Evolutionary conservation across 2,888 invertebrate genomes (phyloP), one percentile per base, ranked within the genome.

Genomic region (Metellina segmentata): DNA sequence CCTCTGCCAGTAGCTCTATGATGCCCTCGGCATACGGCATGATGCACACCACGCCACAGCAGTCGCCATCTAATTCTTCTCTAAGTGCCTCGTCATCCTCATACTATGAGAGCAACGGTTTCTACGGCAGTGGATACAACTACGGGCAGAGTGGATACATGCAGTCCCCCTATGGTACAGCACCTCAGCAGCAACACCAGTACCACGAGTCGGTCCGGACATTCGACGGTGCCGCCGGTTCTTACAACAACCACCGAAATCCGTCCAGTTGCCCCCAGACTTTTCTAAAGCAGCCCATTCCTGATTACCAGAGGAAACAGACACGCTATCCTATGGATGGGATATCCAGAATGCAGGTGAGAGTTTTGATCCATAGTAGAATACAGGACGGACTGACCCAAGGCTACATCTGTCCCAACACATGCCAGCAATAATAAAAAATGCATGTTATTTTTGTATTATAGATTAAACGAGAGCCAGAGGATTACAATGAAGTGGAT

Each of bases 21-120:
- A 53, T 34, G 19, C 49, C 71, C 13, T 74, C 78, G 7, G 51
- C 20, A 52, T 85, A 81, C 86, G 90, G 86, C 49, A 81, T 81
- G 81, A 85, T 90, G 90, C 89, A 81, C 20, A 51, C 49, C 1
- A 34, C 34, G 4, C 49, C 81, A 16, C 82, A 82, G 49, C 89
- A 89, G 77, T 83, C 89, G n/a, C 51, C 89, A 70, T 88, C 87
- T n/a, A 86, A 79, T n/a, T 81, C 61, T 61, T 61, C 89, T 51
- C 69, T 78, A 81, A 89, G 82, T 89, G 82, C 89, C 72, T 87
- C 88, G 69, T 75, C 88, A 77, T 85, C 89, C 72, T 90, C 90
- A 34, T 87, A 87, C 61, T 87, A 82, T 52, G 91, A 91, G 52
- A 72, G 53, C 20, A 91, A 83, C 16, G 82, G 87, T 70, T 87